Evolutionary conservation across 2,797 vertebrate species (phyloP).

Genomic region (Poliocrania exsul): DNA sequence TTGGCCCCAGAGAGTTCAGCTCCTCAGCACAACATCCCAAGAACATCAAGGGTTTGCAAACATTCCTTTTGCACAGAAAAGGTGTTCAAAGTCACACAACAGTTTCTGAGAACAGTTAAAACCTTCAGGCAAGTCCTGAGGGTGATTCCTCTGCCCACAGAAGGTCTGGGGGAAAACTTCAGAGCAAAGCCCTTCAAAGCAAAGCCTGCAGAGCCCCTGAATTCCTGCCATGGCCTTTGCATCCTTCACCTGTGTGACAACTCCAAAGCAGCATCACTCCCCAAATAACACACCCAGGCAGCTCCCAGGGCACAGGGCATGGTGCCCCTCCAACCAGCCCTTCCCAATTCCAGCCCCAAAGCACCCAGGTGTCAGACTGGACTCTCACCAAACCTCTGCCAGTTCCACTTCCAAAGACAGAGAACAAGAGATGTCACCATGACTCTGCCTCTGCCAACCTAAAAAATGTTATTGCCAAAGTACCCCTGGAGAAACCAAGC

Average conservation of each 20-base stretch:
- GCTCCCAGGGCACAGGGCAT: background rate
- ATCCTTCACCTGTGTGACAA: background rate
- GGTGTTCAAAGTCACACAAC: background rate
- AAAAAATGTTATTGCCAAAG: background rate
- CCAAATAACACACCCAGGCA: background rate
- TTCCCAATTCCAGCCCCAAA: background rate
- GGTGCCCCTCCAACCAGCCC: too few species aligned
- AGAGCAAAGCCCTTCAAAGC: background rate
- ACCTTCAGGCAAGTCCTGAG: background rate
- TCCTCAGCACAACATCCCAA: background rate
- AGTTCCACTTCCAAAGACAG: background rate
- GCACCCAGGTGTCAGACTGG: accelerated
- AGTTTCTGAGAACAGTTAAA: background rate
- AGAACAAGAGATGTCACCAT: background rate
- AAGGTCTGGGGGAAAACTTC: background rate
- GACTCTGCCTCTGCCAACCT: background rate
- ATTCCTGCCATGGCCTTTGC: background rate
- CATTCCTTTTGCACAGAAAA: background rate
- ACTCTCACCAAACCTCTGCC: background rate
- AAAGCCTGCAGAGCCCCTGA: background rate
- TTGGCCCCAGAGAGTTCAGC: background rate
- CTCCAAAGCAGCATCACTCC: background rate
- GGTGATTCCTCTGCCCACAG: background rate
- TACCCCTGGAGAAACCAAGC: background rate
- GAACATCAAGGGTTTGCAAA: background rate